These are phyloP conservation scores for Esox niger DNA, from an alignment of 2,113 vertebrate genomes.

Conservation along the genomic window DNA sequence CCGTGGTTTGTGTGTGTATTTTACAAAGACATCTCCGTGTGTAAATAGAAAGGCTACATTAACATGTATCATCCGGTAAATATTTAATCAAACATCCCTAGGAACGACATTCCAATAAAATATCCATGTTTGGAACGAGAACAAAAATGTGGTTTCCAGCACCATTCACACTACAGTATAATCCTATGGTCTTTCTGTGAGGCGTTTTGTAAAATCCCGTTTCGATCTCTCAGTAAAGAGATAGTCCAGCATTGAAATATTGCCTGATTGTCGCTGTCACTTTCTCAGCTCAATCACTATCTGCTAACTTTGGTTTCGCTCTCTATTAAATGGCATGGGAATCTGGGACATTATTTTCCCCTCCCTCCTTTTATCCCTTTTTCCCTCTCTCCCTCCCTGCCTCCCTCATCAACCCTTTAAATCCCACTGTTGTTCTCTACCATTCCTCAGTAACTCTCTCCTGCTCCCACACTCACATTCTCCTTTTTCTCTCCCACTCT, in stretches of 20 bases:
- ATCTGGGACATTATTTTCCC: slow-evolving; percentile 40
- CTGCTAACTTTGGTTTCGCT: slow-evolving; percentile 58
- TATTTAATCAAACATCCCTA: slow-evolving; percentile 17
- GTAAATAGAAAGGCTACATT: slow-evolving; percentile 3
- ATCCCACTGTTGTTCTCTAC: slow-evolving; percentile 34
- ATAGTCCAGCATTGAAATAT: slow-evolving; percentile 30
- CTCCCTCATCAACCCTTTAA: slow-evolving; percentile 35
- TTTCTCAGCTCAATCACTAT: slow-evolving; percentile 52
- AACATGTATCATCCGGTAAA: neutral
- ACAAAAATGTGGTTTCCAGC: no score
- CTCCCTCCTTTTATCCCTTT: slow-evolving; percentile 20
- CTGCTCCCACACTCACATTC: neutral
- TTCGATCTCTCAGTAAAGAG: slow-evolving; percentile 11
- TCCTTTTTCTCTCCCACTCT: slow-evolving; percentile 16
- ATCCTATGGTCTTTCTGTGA: slow-evolving; percentile 17
- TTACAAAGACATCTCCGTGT: slow-evolving; percentile 20
- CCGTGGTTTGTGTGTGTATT: slow-evolving; percentile 5
- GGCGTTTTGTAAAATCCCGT: slow-evolving; percentile 1
- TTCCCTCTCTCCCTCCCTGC: slow-evolving; percentile 41
- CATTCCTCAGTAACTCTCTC: neutral
- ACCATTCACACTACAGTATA: no score
- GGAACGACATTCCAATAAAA: neutral
- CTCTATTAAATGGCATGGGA: slow-evolving; percentile 63
- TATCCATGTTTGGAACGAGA: slow-evolving; percentile 2
- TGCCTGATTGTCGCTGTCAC: slow-evolving; percentile 48